Evolutionary conservation across 2,888 invertebrate genomes (phyloP).

Genomic region (Parascotia fuliginaria): DNA sequence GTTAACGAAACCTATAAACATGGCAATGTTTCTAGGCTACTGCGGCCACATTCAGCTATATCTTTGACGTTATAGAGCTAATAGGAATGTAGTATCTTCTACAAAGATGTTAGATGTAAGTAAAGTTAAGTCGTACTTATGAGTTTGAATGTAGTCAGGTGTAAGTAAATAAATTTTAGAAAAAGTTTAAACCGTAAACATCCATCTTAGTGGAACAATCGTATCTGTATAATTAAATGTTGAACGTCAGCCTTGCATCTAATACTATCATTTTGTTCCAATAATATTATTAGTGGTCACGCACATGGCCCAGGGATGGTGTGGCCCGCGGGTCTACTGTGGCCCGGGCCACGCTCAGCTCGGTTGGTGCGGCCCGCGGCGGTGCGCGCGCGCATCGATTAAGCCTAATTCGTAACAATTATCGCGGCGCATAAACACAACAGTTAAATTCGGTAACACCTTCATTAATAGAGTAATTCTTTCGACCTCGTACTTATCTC

Average conservation of each 20-base stretch:
- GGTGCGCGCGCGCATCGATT: constrained; percentile 49
- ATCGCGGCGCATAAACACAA: constrained; percentile 62
- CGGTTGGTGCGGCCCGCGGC: constrained; percentile 25
- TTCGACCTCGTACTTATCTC: constrained; percentile 12
- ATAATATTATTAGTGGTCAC: constrained; percentile 11
- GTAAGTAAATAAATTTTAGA: neutral
- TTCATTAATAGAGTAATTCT: constrained; percentile 64
- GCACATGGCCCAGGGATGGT: constrained; percentile 10
- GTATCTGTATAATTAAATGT: constrained; percentile 33
- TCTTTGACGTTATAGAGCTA: too few relatives aligned
- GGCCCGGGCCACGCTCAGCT: constrained; percentile 1
- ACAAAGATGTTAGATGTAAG: too few relatives aligned
- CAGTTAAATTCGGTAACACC: constrained; percentile 70
- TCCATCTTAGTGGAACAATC: constrained; percentile 30
- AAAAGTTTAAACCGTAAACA: constrained; percentile 23
- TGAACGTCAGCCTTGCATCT: constrained; percentile 12
- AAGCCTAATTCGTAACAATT: constrained; percentile 73
- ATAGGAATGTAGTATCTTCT: too few relatives aligned
- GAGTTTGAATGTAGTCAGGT: too few relatives aligned
- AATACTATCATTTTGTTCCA: constrained; percentile 31
- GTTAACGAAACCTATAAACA: too few relatives aligned
- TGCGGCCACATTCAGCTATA: too few relatives aligned
- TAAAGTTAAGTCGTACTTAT: too few relatives aligned
- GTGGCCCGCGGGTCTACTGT: constrained; percentile 3
- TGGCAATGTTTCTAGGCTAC: too few relatives aligned